Evolutionary conservation across 1,140 invertebrate species (phyloP).

Genomic region (Drosophila mauritiana): DNA sequence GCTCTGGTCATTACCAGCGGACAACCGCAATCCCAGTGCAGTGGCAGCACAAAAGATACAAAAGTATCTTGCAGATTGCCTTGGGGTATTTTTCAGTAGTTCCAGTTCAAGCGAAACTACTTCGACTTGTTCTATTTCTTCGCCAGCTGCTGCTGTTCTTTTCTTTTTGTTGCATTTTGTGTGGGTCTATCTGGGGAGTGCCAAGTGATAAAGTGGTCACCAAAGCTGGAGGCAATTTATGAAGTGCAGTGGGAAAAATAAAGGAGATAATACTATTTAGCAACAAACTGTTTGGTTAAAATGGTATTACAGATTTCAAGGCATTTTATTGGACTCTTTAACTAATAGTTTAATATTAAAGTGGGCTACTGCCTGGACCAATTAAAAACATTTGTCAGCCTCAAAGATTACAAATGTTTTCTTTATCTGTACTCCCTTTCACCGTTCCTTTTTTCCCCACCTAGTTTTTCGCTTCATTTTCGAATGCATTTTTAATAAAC

Average conservation of each 20-base stretch:
- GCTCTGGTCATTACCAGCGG: slow-evolving; percentile 76
- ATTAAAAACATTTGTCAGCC: not conserved
- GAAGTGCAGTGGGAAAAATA: slow-evolving; percentile 33
- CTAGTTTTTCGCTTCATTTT: slow-evolving; percentile 33
- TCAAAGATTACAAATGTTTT: no score
- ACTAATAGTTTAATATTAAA: no score
- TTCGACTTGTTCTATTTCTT: slow-evolving; percentile 47
- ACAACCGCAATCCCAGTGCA: slow-evolving; percentile 50
- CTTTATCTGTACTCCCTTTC: not conserved
- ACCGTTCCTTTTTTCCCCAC: not conserved
- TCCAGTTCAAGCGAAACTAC: slow-evolving; percentile 50
- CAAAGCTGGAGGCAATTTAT: slow-evolving; percentile 49
- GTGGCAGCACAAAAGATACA: slow-evolving; percentile 68
- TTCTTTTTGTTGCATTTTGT: slow-evolving; percentile 11
- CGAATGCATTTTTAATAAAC: slow-evolving; percentile 59
- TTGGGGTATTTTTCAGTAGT: slow-evolving; percentile 55
- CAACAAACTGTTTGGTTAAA: not conserved
- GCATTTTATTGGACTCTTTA: no score
- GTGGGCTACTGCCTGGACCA: no score
- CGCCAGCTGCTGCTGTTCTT: slow-evolving; percentile 11
- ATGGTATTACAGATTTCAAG: not conserved
- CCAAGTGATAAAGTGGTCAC: slow-evolving; percentile 54
- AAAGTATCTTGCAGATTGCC: slow-evolving; percentile 76
- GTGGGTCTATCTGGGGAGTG: slow-evolving; percentile 34
- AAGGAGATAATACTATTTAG: not conserved